Evolutionary conservation across 2,888 invertebrate genomes (phyloP), one percentile per base, ranked within the genome.

Genomic region (Cheiracanthium punctorium): DNA sequence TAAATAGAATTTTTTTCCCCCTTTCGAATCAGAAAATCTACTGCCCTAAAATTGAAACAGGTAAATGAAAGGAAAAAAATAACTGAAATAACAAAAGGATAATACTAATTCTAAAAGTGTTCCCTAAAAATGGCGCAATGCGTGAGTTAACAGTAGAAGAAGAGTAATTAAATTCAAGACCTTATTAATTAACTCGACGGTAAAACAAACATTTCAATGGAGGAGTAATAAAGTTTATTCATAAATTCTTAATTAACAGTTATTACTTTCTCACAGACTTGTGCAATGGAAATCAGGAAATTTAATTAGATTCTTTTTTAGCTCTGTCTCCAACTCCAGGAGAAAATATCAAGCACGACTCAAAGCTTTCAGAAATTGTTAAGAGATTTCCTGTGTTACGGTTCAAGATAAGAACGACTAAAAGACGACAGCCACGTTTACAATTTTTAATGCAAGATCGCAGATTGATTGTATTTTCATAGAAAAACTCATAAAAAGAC

Each of bases 201-300:
- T 67, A 77, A 67, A 82, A 67, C 65, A 77, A 82, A 84, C 77
- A 77, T 72, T 82, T 84, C 73, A 77, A 67, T 71, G 43, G 41
- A 24, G 41, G 67, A 14, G 73, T 73, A 52, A 81, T 81, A 69
- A 74, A 81, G 32, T 81, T 81, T 74, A 67, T 32, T 64, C 24
- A 67, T 73, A 48, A 79, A 81, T 65, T 81, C 48, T 81, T 81
- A 81, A 81, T 81, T 81, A 81, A 81, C 67, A 69, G 67, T 74
- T 81, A 73, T 73, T 73, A 73, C 67, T 65, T 73, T 69, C 43
- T 67, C 33, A 20, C 17, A 37, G 12, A 58, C 20, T 1, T n/a
- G 12, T n/a, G 24, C 24, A 20, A 5, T 24, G 58, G 24, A 58
- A 58, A 24, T 58, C 24, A 20, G 4, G 24, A 24, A 58, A 58